phyloP scores from a whole-genome alignment of 2,797 vertebrate species.

The Rhabdophis nuchalis region DNA sequence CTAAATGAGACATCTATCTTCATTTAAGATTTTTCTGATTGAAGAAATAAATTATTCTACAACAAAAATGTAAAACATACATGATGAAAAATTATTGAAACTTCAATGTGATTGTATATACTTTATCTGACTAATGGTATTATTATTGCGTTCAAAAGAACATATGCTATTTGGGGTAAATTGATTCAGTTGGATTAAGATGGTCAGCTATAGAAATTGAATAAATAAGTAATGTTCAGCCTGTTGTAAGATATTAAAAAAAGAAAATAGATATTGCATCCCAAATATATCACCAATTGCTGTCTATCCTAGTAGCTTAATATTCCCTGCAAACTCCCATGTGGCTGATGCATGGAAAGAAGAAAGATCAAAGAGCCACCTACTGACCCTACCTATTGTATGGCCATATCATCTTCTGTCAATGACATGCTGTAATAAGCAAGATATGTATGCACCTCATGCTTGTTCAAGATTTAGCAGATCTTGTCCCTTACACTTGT shows the following conservation, averaged over 20 bases:
- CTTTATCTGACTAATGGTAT: constrained; percentile 28
- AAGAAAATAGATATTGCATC: neutral
- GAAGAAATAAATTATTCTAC: neutral
- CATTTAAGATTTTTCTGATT: neutral
- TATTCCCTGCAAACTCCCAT: constrained; percentile 52
- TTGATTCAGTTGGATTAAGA: neutral
- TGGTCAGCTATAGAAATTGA: neutral
- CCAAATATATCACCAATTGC: constrained; percentile 1
- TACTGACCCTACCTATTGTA: constrained; percentile 74
- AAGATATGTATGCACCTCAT: constrained; percentile 72
- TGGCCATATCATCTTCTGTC: constrained; percentile 71
- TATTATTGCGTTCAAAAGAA: neutral
- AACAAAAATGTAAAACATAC: neutral
- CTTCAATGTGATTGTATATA: constrained; percentile 3
- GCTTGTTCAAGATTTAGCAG: constrained; percentile 68
- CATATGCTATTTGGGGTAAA: neutral
- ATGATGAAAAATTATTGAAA: neutral
- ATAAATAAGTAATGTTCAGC: constrained; percentile 17
- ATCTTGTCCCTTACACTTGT: constrained; percentile 70
- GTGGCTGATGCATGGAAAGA: constrained; percentile 57
- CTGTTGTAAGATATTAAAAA: constrained; percentile 40
- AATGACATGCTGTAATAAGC: constrained; percentile 66
- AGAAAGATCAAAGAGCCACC: constrained; percentile 74
- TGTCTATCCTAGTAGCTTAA: constrained; percentile 20
- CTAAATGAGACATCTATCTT: neutral